A percentile compares a stretch with the other conserved stretches of the same genome.
phyloP scores from a whole-genome alignment of 2,797 vertebrate genomes.

The Ceryle rudis region DNA sequence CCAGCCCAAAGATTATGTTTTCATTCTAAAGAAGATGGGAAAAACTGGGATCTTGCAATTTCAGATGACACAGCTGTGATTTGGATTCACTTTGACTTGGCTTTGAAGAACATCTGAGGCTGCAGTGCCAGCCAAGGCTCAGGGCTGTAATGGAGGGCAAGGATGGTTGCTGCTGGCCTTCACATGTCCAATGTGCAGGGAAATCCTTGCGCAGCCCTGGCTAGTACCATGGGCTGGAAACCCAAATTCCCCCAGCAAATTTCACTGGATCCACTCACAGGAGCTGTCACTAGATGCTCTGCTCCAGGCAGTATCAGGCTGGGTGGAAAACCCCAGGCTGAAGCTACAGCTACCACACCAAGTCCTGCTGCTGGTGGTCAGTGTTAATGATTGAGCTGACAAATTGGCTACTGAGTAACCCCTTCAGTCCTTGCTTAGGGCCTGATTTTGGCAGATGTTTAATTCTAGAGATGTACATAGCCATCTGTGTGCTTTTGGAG shows the following conservation, averaged over 20 bases:
- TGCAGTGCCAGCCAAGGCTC: not conserved
- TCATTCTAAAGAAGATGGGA: not conserved
- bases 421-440: not conserved
- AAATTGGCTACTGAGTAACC: not conserved
- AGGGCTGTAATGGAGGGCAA: not conserved
- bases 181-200: not conserved
- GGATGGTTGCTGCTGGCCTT: not conserved
- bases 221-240: not conserved
- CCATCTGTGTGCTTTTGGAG: not conserved
- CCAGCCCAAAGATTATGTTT: not conserved
- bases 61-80: not conserved
- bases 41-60: fast-evolving
- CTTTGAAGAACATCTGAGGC: not conserved
- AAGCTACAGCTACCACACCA: not conserved
- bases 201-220: not conserved
- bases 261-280: not conserved
- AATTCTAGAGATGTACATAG: not conserved
- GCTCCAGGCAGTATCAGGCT: not conserved
- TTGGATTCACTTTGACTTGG: not conserved
- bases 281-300: not conserved
- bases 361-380: not conserved
- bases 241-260: fast-evolving
- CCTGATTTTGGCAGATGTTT: not conserved
- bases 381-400: fast-evolving
- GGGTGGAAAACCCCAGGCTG: not conserved